Percentiles rank a stretch among this genome's conserved stretches.
These are phyloP conservation scores for Bombyx huttoni DNA, from an alignment of 2,888 invertebrate species.

Conservation along the genomic window DNA sequence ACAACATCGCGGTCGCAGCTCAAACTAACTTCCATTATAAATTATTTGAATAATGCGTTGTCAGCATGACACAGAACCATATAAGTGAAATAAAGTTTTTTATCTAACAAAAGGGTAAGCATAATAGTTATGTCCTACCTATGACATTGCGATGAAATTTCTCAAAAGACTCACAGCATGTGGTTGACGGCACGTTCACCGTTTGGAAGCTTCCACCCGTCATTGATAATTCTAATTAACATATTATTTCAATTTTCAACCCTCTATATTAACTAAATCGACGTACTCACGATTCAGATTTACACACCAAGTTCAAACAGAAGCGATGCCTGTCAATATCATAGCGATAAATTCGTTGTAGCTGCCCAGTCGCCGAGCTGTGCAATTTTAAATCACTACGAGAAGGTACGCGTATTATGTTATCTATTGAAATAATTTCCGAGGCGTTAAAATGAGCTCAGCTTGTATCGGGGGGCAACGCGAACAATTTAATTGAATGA, in stretches of 20 bases:
- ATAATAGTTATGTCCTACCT: conserved; percentile 51
- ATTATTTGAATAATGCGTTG: conserved; percentile 61
- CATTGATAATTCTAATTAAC: conserved; percentile 39
- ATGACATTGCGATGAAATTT: conserved; percentile 57
- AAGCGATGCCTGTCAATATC: conserved; percentile 26
- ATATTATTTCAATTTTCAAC: conserved; percentile 54
- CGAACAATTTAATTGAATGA: conserved; percentile 70
- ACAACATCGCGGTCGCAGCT: conserved; percentile 27
- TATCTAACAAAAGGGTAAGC: conserved; percentile 28
- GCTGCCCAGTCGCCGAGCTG: conserved; percentile 10
- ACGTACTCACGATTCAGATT: not conserved
- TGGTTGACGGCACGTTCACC: conserved; percentile 37
- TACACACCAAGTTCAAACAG: conserved; percentile 20
- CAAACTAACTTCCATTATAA: conserved; percentile 57
- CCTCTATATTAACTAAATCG: conserved; percentile 29
- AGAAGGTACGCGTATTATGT: conserved; percentile 29
- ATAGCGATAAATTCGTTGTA: conserved; percentile 24
- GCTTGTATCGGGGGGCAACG: conserved; percentile 31
- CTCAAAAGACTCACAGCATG: conserved; percentile 55
- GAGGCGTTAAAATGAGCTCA: conserved; percentile 49
- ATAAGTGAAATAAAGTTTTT: conserved; percentile 40
- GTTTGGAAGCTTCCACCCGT: conserved; percentile 55
- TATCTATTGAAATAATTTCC: conserved; percentile 60
- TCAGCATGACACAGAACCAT: conserved; percentile 60
- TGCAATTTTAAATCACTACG: conserved; percentile 38